Base-by-base conservation (phyloP, 2,797 vertebrate species). In the Pipistrellus pygmaeus region DNA sequence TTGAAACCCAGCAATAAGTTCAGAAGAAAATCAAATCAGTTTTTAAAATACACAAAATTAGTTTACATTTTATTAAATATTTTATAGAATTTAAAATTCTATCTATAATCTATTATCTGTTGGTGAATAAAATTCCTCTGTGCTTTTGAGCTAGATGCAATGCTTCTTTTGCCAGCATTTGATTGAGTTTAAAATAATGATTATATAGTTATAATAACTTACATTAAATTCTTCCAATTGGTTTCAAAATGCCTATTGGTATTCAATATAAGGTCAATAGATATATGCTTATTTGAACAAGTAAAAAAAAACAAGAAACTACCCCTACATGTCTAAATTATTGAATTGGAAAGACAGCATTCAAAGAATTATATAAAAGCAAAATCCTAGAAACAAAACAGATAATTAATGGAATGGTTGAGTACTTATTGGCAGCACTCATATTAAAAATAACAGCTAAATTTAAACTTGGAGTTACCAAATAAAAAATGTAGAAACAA, bases 361-460 rank as follows among this genome's bases (percentile, higher is more conserved):
- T 89, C 15, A 85, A 13, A 38, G 6, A 46, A 77, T 78, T 85
- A n/a, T 2, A 51, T 69, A 76, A 68, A n/a, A 85, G 13, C 8
- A 89, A 93, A 91, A 60, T n/a, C 46, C 30, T 75, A 20, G 84
- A 88, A 77, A 84, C 44, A 82, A 94, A 94, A n/a, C 6, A 69
- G 77, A 82, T 69, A 60, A 55, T 87, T 6, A 95, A 8, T 12
- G 7, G 2, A 84, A 73, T 27, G 32, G 68, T 13, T 75, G 77
- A 53, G 44, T 76, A 32, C 13, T 75, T 85, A 55, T 23, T 35
- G 11, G 13, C 55, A 66, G 48, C 9, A 66, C 27, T 62, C 60
- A 30, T 62, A 30, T 62, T 62, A 62, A 48, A 75, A 80, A 69
- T 83, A 92, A 84, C 35, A 80, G 57, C 8, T 75, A 90, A 92